These are phyloP conservation scores for Sinocyclocheilus rhinocerous DNA, from an alignment of 2,113 vertebrate species.

Conservation along the genomic window DNA sequence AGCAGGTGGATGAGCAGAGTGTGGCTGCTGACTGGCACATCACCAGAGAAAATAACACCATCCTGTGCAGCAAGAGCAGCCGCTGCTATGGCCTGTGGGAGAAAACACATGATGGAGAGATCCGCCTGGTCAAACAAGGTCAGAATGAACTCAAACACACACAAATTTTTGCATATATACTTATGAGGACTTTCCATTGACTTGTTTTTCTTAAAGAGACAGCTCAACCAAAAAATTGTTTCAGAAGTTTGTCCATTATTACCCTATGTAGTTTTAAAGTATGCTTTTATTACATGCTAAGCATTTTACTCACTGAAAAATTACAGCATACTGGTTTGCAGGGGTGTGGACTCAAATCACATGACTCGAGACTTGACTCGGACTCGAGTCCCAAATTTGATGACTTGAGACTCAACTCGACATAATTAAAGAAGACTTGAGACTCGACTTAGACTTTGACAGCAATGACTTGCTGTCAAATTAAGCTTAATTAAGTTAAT, in stretches of 20 bases:
- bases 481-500: too few species aligned
- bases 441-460: not conserved
- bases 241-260: not conserved
- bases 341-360: too few species aligned
- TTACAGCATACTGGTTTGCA: not conserved
- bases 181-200: not conserved
- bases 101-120: conserved; percentile 91
- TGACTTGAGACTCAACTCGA: not conserved
- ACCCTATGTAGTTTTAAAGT: not conserved
- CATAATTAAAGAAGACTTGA: not conserved
- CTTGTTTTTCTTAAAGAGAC: not conserved
- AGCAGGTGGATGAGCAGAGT: conserved; percentile 85
- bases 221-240: not conserved
- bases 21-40: conserved; percentile 85
- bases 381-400: not conserved
- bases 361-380: not conserved
- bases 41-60: conserved; percentile 91
- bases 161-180: not conserved
- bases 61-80: conserved; percentile 88
- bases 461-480: too few species aligned
- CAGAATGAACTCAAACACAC: conserved; percentile 41
- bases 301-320: not conserved
- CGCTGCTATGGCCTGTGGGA: conserved; percentile 98
- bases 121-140: conserved; percentile 97
- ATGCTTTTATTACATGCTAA: not conserved